Base-by-base conservation (phyloP, 2,113 vertebrate species). In the Grantiella picta region DNA sequence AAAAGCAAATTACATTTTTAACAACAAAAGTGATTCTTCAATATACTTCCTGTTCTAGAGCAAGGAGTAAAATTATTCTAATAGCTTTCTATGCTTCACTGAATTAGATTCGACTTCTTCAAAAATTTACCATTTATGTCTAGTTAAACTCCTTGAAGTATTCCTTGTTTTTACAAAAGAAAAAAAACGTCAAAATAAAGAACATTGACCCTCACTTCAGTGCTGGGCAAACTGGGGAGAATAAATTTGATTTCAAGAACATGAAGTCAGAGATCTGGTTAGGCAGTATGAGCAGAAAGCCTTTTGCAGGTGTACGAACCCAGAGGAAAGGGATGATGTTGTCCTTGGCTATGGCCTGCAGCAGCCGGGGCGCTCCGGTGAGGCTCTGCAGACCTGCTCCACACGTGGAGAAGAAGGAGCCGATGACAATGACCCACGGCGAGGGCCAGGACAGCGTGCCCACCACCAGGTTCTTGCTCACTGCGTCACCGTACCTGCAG, bases 331-430 rank as follows among this genome's bases (percentile, higher is more conserved):
- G 99, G 70, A 99, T 99, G 79, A 99, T 99, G 97, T 99, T 99
- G 97, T 99, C 99, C 95, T 99, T 99, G 56, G 99, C 99, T 9
- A 99, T 99, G 6, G 99, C 99, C 93, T 99, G 99, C 35, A 99
- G 97, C 50, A 99, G 98, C 10, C 99, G 98, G 1, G 99, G 99
- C 1, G 99, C 99, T 57, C 99, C 99, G 0, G 99, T 99, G 56
- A 99, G 98, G 72, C 99, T 99, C 96, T 99, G 99, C 8, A 99
- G 93, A 2, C 99, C 99, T 0, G 99, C 99, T 10, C 99, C 99
- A 2, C 99, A 98, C 2, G 99, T 99, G 36, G 99, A 99, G 97
- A 99, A 99, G 97, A 99, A 99, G 61, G 99, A 99, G 7, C 99
- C 99, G 1, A 99, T 98, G 65, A 99, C 99, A 23, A 99, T 99